Base-by-base conservation (phyloP, 2,888 invertebrate species). In the Mythimna impura region DNA sequence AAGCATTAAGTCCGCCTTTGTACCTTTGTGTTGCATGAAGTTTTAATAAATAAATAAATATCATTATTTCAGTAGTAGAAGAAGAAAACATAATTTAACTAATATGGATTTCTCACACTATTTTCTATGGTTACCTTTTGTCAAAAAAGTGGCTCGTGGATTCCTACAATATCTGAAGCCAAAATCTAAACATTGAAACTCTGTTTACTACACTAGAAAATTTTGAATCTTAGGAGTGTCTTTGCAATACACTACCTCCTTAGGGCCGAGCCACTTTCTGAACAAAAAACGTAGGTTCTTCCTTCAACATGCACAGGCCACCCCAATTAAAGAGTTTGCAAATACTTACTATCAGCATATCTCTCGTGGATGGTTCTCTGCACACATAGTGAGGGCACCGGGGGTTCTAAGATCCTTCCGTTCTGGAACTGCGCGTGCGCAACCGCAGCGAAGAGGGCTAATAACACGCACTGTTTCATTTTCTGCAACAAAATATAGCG, bases 341-440 rank as follows among this genome's bases (percentile, higher is more conserved):
- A 25, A 43, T 10, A 97, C 97, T 98, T 96, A 98, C 97, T 97
- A 94, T 97, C 97, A 80, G 97, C 97, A 85, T 97, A 97, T 92
- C 97, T 97, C 91, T 98, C 98, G 88, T 98, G 98, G 77, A 98
- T 97, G 78, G 96, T 95, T 83, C 98, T 97, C 92, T 98, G 97
- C 22, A 98, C 97, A 89, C 98, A 98, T 61, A 97, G 96, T 34
- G 97, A 96, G 22, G 98, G 98, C 76, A 98, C 97, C 6, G 98
- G 98, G 17, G 98, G 97, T 91, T 98, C 98, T 87, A 98, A 93
- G 89, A 98, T 97, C 83, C 98, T 97, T 47, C 98, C 98, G 89
- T 97, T 97, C 69, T 97, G 97, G 93, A 98, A 98, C 93, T 98
- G 98, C 69, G 97, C 98, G 74, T 89, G 90, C 82, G 94, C 94